These are phyloP conservation scores for Eupithecia subumbrata DNA, from an alignment of 2,888 invertebrate species.

Conservation along the genomic window DNA sequence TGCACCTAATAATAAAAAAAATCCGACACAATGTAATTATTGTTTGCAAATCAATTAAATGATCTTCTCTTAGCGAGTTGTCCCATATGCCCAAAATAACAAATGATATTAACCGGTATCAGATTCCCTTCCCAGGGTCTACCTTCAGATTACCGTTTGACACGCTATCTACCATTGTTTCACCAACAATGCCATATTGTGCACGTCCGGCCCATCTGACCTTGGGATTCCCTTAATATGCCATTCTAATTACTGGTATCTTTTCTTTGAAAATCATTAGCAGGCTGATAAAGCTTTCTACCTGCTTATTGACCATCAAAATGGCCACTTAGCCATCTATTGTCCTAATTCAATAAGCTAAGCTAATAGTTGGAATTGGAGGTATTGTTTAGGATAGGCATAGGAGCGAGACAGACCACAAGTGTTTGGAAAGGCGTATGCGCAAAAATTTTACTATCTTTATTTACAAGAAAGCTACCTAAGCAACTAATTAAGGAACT, in stretches of 20 bases:
- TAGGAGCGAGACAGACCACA: no score
- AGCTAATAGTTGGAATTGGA: not conserved
- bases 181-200: constrained; percentile 62
- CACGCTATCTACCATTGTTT: constrained; percentile 60
- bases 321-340: not conserved
- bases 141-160: constrained; percentile 45
- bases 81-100: not conserved
- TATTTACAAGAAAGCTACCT: no score
- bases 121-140: constrained; percentile 19
- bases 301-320: constrained; percentile 17
- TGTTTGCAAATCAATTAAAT: no score
- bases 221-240: constrained; percentile 44
- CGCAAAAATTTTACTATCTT: no score
- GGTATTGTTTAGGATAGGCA: not conserved
- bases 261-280: constrained; percentile 35
- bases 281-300: constrained; percentile 21
- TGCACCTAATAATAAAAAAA: no score
- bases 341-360: constrained; percentile 2
- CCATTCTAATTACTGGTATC: constrained; percentile 24
- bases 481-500: no score
- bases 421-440: no score
- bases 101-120: constrained; percentile 4
- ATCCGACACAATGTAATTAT: no score
- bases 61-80: not conserved
- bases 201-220: constrained; percentile 51